Evolutionary conservation across 2,113 vertebrate genomes (phyloP).

Genomic region (Passerina amoena): DNA sequence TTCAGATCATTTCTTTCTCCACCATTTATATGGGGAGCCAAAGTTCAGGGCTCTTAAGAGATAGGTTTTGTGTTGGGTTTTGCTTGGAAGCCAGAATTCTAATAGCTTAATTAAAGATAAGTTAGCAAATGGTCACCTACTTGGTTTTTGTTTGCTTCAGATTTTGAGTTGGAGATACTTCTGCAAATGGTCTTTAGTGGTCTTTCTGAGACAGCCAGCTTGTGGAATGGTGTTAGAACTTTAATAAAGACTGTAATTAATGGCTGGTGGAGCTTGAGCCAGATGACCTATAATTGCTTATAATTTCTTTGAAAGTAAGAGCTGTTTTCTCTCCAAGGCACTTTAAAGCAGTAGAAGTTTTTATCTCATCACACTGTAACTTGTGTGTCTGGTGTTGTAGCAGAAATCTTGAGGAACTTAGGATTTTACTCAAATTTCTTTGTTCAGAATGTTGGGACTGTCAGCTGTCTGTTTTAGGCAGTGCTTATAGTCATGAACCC

Average conservation of each 20-base stretch:
- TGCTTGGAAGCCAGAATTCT: not conserved
- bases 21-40: not conserved
- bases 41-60: not conserved
- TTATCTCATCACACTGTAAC: not conserved
- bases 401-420: not conserved
- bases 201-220: not conserved
- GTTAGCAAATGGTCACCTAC: not conserved
- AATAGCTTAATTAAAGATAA: fast-evolving
- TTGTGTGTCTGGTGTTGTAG: not conserved
- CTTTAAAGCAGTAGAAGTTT: not conserved
- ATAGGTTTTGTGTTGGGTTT: not conserved
- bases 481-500: not conserved
- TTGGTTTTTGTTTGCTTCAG: not conserved
- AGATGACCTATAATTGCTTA: not conserved
- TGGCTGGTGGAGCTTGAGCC: not conserved
- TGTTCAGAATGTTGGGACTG: not conserved
- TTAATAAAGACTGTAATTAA: not conserved
- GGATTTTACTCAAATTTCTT: not conserved
- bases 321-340: not conserved
- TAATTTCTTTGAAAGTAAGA: not conserved
- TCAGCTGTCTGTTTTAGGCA: not conserved
- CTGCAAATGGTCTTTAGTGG: not conserved
- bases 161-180: not conserved
- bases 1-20: not conserved
- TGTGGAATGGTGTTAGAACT: not conserved